Evolutionary conservation across 1,140 invertebrate species (phyloP).

Genomic region (Nymphalis io): DNA sequence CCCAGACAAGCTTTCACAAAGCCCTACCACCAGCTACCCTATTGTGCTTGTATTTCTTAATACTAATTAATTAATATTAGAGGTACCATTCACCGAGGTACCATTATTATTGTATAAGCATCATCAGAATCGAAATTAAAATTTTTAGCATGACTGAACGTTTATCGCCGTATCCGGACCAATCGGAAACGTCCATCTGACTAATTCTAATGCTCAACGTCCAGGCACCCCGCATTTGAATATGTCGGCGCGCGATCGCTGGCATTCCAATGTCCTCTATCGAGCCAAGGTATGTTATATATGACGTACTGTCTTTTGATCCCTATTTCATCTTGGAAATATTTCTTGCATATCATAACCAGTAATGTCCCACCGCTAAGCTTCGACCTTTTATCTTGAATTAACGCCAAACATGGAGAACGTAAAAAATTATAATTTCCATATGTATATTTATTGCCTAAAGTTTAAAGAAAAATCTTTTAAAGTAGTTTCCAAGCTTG

Average conservation of each 20-base stretch:
- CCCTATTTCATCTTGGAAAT: neutral
- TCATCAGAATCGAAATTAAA: neutral
- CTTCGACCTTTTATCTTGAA: no score
- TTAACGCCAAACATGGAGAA: no score
- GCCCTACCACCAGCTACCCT: no score
- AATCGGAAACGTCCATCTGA: constrained; percentile 5
- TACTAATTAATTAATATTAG: no score
- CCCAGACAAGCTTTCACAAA: no score
- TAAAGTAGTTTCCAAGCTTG: no score
- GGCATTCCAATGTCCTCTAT: constrained; percentile 1
- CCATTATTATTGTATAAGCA: neutral
- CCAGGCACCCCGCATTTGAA: constrained; percentile 6
- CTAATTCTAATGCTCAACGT: neutral
- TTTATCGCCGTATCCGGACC: neutral
- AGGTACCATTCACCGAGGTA: no score
- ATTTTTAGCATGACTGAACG: neutral
- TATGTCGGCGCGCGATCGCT: neutral
- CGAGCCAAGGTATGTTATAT: neutral
- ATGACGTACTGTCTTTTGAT: neutral
- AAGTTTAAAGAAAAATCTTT: no score
- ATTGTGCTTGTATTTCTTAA: no score
- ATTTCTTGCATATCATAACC: neutral
- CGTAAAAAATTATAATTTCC: no score
- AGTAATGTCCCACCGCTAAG: no score
- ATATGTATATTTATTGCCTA: no score